Conservation (phyloP, 2,113 vertebrate genomes). For the Callipepla squamata region DNA sequence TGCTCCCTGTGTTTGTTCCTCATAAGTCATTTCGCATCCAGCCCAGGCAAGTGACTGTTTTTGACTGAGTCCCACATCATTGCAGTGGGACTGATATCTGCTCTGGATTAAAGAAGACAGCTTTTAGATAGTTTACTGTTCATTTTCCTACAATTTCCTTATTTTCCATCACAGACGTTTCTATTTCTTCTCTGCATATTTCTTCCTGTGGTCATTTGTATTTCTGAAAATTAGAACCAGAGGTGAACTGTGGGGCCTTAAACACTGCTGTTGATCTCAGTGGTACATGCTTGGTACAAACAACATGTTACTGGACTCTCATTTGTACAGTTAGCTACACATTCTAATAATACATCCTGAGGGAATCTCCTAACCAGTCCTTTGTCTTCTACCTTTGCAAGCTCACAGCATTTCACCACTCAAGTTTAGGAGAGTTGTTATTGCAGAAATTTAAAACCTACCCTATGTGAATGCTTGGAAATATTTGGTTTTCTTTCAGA, state of each 20-base stretch:
- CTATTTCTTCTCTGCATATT: neutral
- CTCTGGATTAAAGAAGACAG: neutral
- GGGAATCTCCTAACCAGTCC: neutral
- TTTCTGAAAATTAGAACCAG: neutral
- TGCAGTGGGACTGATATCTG: neutral
- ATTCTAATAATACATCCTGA: neutral
- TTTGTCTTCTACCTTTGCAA: neutral
- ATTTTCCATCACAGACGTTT: neutral
- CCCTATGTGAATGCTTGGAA: neutral
- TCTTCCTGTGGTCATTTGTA: neutral
- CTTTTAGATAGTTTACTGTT: neutral
- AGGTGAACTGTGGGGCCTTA: neutral
- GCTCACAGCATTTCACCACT: neutral
- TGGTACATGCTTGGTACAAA: rapidly evolving
- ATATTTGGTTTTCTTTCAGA: neutral
- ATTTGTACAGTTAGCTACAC: neutral
- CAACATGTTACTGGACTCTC: neutral
- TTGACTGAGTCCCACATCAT: neutral
- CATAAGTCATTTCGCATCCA: neutral
- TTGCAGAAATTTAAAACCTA: neutral
- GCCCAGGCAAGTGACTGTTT: neutral
- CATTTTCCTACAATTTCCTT: neutral
- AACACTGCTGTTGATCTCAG: neutral
- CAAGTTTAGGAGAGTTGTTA: neutral
- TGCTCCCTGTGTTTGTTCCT: neutral